phyloP scores from a whole-genome alignment of 2,113 vertebrate genomes.

The Percopsis transmontana region DNA sequence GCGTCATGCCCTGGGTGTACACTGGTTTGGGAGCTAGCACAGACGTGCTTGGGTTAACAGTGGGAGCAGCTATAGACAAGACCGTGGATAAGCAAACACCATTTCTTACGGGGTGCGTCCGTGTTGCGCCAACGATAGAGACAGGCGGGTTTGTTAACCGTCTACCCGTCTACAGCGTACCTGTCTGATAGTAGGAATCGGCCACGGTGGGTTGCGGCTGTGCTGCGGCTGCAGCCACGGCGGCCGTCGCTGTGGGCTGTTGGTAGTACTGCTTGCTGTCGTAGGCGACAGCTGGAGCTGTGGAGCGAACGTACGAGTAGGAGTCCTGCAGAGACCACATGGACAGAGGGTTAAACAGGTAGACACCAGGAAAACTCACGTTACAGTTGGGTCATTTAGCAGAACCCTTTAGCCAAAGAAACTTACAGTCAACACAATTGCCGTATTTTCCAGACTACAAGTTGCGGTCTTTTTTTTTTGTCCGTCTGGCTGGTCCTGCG shows the following conservation, averaged over 20 bases:
- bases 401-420: too few species aligned
- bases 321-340: constrained; percentile 82
- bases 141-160: background rate
- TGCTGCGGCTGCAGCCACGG: constrained; percentile 86
- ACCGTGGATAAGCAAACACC: too few species aligned
- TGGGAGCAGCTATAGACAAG: too few species aligned
- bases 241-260: constrained; percentile 88
- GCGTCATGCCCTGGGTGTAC: constrained; percentile 93
- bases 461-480: too few species aligned
- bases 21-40: constrained; percentile 80
- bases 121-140: too few species aligned
- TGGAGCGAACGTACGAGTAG: constrained; percentile 94
- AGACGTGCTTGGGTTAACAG: too few species aligned
- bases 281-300: constrained; percentile 91
- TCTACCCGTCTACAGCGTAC: constrained; percentile 55
- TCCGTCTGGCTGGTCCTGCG: too few species aligned
- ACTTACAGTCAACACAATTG: too few species aligned
- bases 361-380: background rate
- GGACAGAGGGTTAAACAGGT: background rate
- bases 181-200: constrained; percentile 97
- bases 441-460: too few species aligned
- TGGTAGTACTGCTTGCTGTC: constrained; percentile 98
- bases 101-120: too few species aligned
- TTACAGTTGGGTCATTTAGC: too few species aligned
- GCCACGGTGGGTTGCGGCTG: constrained; percentile 93